Base-by-base conservation (phyloP, 2,113 vertebrate species). In the Elaphurus davidianus region DNA sequence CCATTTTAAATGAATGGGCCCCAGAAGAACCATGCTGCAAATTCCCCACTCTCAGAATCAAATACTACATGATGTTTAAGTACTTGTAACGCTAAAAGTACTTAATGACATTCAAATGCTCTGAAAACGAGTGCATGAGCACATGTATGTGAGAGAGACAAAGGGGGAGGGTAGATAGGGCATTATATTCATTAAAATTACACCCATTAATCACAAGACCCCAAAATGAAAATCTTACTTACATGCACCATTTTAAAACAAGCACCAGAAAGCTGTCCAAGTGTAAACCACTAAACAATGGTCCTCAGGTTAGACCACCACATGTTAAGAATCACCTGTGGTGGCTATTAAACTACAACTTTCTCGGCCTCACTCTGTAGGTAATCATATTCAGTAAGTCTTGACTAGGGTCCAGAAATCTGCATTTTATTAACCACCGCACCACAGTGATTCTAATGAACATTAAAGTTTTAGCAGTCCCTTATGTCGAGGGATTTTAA, bases 171-270 rank as follows among this genome's bases (percentile, higher is more conserved):
- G 33, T 55, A 83, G n/a, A 23, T 9, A 83, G 13, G 21, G 13
- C 52, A 96, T 60, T 78, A 25, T 21, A 85, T 16, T 96, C 50
- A 78, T 55, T 94, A 88, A 90, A 91, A 79, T 16, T 43, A 90
- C 5, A 95, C 40, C 78, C 64, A 45, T 86, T 23, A 81, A 50
- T 81, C 76, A 62, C 60, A 81, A 59, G 95, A 50, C 6, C 5
- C 23, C 96, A 27, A 55, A 79, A 81, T 40, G 28, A 87, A 90
- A 81, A 85, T 86, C 23, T 76, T 86, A 57, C 43, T 82, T 87
- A 71, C 40, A 78, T 91, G 36, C n/a, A n/a, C n/a, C n/a, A n/a
- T 84, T 94, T 85, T 78, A 15, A 97, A 97, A 54, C 36, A 76
- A 91, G 82, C 28, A 30, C 36, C 33, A 92, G 9, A 94, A n/a